phyloP scores from a whole-genome alignment of 2,888 invertebrate genomes.

The Dicyrtoma fusca region DNA sequence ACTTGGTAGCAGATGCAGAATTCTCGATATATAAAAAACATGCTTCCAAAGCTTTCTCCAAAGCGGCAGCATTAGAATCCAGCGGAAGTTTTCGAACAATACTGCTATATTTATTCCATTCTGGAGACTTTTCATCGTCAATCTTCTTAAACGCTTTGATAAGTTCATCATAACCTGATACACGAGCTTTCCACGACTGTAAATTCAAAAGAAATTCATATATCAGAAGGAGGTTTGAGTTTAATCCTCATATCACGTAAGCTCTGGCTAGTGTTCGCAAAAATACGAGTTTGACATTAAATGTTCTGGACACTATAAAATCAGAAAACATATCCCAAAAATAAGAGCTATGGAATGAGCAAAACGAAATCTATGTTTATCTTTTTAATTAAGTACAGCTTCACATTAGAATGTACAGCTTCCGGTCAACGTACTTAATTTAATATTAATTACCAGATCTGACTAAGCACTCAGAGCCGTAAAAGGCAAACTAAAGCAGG shows the following conservation, averaged over 20 bases:
- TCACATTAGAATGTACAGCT: too few relatives aligned
- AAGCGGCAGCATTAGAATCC: constrained; percentile 92
- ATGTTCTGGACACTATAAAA: too few relatives aligned
- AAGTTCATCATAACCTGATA: constrained; percentile 92
- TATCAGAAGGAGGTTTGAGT: background rate
- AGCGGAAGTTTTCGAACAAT: constrained; percentile 91
- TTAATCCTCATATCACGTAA: background rate
- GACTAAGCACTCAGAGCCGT: too few relatives aligned
- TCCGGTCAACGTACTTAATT: too few relatives aligned
- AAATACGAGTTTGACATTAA: too few relatives aligned
- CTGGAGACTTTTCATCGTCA: constrained; percentile 90
- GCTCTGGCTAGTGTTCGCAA: too few relatives aligned
- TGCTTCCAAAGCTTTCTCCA: constrained; percentile 93
- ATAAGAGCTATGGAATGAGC: too few relatives aligned
- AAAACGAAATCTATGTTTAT: too few relatives aligned
- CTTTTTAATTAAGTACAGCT: too few relatives aligned
- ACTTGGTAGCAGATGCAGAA: constrained; percentile 79
- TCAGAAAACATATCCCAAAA: too few relatives aligned
- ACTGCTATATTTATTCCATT: constrained; percentile 88
- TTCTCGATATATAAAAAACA: constrained; percentile 88
- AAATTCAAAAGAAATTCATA: constrained; percentile 44
- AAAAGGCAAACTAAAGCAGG: too few relatives aligned
- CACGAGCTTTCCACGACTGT: constrained; percentile 89
- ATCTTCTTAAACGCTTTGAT: constrained; percentile 83
- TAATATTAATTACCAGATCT: too few relatives aligned